Percentiles rank a stretch among this genome's conserved stretches.
Conservation (phyloP, 1,140 invertebrate species). For the Lepidurus couesii region DNA sequence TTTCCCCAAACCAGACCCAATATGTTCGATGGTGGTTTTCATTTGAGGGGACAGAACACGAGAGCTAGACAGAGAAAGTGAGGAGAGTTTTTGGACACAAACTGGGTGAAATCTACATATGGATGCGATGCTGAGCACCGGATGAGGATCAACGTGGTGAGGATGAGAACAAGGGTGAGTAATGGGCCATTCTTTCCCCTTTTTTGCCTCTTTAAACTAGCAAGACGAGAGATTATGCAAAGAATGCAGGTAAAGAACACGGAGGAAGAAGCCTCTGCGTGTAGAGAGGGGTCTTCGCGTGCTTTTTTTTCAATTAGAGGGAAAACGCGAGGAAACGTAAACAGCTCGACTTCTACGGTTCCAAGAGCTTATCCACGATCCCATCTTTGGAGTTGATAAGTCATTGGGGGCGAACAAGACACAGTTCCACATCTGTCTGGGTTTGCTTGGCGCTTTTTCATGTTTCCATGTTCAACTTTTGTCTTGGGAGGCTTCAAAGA, state of each 20-base stretch:
- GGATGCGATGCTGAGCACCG: not conserved
- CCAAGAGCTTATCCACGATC: not conserved
- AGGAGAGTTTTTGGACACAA: not conserved
- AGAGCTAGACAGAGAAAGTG: not conserved
- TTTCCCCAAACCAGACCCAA: not conserved
- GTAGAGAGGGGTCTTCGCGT: not conserved
- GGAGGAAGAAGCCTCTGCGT: not conserved
- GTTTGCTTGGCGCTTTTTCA: not conserved
- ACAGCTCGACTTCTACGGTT: not conserved
- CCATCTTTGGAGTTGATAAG: conserved; percentile 11
- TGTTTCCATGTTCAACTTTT: not conserved
- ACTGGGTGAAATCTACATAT: conserved; percentile 13
- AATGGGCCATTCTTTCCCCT: not conserved
- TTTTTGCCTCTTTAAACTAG: not conserved
- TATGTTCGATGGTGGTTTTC: conserved; percentile 6
- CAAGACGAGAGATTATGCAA: not conserved
- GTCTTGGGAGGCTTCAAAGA: not conserved
- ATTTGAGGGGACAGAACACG: not conserved
- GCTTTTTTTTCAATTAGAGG: not conserved
- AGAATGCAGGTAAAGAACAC: not conserved
- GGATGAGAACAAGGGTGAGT: not conserved
- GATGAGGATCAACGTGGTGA: not conserved
- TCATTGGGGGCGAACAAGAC: not conserved
- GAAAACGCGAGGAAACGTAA: not conserved
- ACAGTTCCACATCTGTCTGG: conserved; percentile 9